phyloP scores from a whole-genome alignment of 2,888 invertebrate species.

The Leucoptera coffeella region DNA sequence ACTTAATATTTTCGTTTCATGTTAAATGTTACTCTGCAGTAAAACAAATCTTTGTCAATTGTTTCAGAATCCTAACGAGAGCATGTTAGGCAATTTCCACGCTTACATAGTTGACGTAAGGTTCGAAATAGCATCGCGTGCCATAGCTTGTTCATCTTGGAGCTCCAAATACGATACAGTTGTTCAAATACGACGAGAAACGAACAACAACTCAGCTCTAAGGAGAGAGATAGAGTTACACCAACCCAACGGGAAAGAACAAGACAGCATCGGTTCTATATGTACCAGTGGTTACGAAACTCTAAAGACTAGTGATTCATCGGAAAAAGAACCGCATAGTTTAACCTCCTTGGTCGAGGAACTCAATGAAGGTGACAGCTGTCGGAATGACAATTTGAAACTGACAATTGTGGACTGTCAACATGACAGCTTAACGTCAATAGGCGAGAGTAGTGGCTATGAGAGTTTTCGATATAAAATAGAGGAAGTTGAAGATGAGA shows the following conservation, averaged over 20 bases:
- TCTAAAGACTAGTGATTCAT: constrained; percentile 19
- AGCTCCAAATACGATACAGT: constrained; percentile 68
- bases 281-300: constrained; percentile 42
- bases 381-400: constrained; percentile 7
- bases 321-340: constrained; percentile 28
- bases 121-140: constrained; percentile 67
- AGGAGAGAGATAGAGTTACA: constrained; percentile 20
- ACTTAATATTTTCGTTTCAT: too few species aligned
- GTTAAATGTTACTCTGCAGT: background rate
- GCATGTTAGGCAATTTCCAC: constrained; percentile 73
- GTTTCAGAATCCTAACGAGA: constrained; percentile 52
- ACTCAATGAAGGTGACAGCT: constrained; percentile 6
- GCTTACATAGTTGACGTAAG: constrained; percentile 83
- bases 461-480: constrained; percentile 62
- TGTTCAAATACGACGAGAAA: constrained; percentile 30
- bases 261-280: constrained; percentile 34
- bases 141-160: constrained; percentile 73
- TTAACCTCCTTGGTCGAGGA: constrained; percentile 21
- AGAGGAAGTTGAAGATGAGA: constrained; percentile 43
- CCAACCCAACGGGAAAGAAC: constrained; percentile 18
- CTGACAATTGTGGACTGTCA: constrained; percentile 12
- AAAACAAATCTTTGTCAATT: constrained; percentile 3
- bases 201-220: constrained; percentile 26
- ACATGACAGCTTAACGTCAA: constrained; percentile 60
- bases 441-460: constrained; percentile 74